These are phyloP conservation scores for Rhinogobius similis DNA, from an alignment of 2,113 vertebrate genomes.

Conservation along the genomic window DNA sequence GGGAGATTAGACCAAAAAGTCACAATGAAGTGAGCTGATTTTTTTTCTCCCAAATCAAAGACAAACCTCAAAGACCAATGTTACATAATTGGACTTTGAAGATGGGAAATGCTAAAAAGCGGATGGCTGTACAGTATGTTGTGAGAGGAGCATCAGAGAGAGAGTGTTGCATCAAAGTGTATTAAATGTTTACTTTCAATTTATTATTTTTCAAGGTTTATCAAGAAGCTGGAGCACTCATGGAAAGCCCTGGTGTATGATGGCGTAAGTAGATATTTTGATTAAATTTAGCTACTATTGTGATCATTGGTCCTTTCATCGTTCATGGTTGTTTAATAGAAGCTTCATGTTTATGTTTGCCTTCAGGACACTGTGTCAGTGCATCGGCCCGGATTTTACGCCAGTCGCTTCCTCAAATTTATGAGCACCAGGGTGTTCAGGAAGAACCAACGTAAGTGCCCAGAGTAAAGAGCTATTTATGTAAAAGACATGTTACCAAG, in stretches of 20 bases:
- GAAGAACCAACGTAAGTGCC: constrained; percentile 90
- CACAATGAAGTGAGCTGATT: constrained; percentile 24
- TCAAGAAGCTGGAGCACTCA: constrained; percentile 98
- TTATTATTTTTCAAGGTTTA: constrained; percentile 80
- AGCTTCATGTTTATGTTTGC: constrained; percentile 25
- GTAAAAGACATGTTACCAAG: not conserved
- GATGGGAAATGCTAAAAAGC: constrained; percentile 12
- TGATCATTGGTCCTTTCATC: constrained; percentile 47
- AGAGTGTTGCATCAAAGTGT: constrained; percentile 18
- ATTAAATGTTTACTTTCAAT: constrained; percentile 28
- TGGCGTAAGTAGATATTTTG: constrained; percentile 82
- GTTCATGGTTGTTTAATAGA: constrained; percentile 10
- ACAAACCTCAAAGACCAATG: not conserved
- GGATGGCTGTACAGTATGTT: not conserved
- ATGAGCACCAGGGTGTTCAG: constrained; percentile 96
- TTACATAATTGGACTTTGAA: constrained; percentile 16
- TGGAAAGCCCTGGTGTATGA: constrained; percentile 99
- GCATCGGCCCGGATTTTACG: constrained; percentile 94
- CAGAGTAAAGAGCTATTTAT: not conserved
- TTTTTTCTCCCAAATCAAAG: constrained; percentile 3
- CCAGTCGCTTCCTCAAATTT: constrained; percentile 97
- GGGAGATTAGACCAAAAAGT: constrained; percentile 14
- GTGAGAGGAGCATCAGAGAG: not conserved
- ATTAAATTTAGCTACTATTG: constrained; percentile 27
- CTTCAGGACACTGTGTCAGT: constrained; percentile 93